Evolutionary conservation across 2,113 vertebrate genomes (phyloP), one percentile per base, ranked within the genome.

Genomic region (Eretmochelys imbricata): DNA sequence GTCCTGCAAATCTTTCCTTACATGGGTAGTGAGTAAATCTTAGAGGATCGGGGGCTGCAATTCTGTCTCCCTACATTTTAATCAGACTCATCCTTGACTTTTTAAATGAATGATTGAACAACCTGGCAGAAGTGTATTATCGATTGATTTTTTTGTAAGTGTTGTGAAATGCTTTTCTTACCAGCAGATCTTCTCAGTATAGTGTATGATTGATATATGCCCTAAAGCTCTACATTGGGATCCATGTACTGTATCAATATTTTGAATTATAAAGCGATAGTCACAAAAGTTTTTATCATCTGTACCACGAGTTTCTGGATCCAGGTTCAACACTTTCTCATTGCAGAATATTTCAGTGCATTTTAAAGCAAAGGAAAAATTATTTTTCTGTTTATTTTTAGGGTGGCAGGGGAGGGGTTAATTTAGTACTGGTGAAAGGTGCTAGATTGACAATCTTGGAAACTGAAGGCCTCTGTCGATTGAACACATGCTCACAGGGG

Each of bases 401-500:
- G 42, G n/a, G 10, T 22, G 72, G 6, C 10, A 27, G 22, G 11
- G 11, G 72, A 8, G 19, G 87, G 62, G 14, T 48, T 59, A 10
- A 8, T 38, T 53, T 11, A 57, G 14, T 5, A 35, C 17, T 69
- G 46, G 10, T 51, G 91, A 57, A 46, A 19, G 3, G 50, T 4
- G 50, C 19, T 27, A 46, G 42, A 51, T 3, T n/a, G 57, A 17
- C 50, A 72, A 31, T 25, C 13, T 20, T n/a, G 5, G 59, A 46
- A 35, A 59, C 42, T 0, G 0, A 89, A 48, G 62, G 0, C 19
- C 75, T 42, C 82, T 25, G 29, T 1, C 0, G 11, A 2, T 29
- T 2, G 31, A 78, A 3, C 2, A 19, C 6, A 10, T 55, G 24
- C 5, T 4, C 42, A 3, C 11, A 14, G 31, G 0, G 0, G 0